Base-by-base conservation (phyloP, 2,113 vertebrate species). In the Leucosticte australis region DNA sequence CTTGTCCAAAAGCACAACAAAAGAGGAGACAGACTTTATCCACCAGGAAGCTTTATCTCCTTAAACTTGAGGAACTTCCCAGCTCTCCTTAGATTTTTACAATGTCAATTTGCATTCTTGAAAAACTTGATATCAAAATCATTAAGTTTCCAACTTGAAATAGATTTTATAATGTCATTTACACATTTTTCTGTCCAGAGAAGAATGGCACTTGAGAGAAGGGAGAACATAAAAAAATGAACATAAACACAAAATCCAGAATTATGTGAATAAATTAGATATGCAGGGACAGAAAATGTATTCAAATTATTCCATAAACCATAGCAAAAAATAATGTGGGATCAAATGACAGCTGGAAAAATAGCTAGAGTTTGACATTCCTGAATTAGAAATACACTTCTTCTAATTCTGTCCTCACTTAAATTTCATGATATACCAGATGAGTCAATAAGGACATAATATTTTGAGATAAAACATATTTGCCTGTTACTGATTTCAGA, bases 231-330 rank as follows among this genome's bases (percentile, higher is more conserved):
- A 79, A 63, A 65, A 63, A 85, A 67, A 10, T 65, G 24, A 88
- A 39, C 30, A 76, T 23, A 87, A 39, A 13, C 44, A 84, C 15
- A 65, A 81, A 82, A 91, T 91, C 84, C 56, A 68, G 56, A 91
- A 91, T 89, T 89, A 86, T 71, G 6, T 92, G 85, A 95, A 83
- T 80, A 92, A 92, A 93, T 88, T 92, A 82, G 33, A 84, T 87
- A 69, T 35, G 39, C 55, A 68, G 33, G 50, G 52, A 97, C 20
- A 83, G 26, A 92, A 65, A 93, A 95, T 17, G 64, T 26, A 77
- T 92, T 95, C 39, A 96, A 93, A 84, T 87, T 84, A 92, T 94
- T 76, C 78, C 53, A 93, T 77, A 75, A 92, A 88, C 69, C 90
- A 77, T 87, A 90, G 80, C 67, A 78, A 97, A 97, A 97, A 97